Evolutionary conservation across 1,140 invertebrate genomes (phyloP).

Genomic region (Zelostemma sp.): DNA sequence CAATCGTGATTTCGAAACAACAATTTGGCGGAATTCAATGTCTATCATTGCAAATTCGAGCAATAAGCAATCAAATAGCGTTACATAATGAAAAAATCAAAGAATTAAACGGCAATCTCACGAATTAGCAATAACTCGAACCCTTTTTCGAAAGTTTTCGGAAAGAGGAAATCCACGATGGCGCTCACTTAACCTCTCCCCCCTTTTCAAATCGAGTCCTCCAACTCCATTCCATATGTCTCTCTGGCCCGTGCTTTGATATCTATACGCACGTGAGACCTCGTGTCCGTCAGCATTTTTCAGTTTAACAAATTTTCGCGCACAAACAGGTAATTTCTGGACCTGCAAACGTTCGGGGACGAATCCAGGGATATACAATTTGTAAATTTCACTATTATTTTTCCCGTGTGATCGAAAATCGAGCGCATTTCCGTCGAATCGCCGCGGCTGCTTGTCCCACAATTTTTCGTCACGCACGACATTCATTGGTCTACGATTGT

Average conservation of each 20-base stretch:
- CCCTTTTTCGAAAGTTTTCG: too few species aligned
- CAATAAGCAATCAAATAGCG: too few species aligned
- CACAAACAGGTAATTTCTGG: conserved; percentile 32
- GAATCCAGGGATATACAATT: neutral
- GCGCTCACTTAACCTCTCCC: neutral
- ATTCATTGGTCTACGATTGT: neutral
- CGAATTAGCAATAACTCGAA: too few species aligned
- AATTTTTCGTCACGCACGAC: neutral
- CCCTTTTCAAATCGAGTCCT: neutral
- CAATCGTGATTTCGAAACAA: too few species aligned
- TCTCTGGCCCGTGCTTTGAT: conserved; percentile 15
- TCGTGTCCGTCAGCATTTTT: conserved; percentile 35
- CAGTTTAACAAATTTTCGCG: conserved; percentile 19
- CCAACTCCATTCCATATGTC: neutral
- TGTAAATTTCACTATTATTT: neutral
- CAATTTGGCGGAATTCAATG: too few species aligned
- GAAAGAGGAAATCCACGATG: too few species aligned
- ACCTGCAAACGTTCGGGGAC: neutral
- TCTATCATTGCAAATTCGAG: too few species aligned
- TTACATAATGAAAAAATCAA: too few species aligned
- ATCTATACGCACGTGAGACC: conserved; percentile 37
- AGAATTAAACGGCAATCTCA: too few species aligned
- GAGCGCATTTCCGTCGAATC: neutral
- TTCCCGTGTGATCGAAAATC: neutral
- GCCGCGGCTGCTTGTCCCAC: neutral